phyloP scores from a whole-genome alignment of 1,140 invertebrate species.

The Aphis gossypii region DNA sequence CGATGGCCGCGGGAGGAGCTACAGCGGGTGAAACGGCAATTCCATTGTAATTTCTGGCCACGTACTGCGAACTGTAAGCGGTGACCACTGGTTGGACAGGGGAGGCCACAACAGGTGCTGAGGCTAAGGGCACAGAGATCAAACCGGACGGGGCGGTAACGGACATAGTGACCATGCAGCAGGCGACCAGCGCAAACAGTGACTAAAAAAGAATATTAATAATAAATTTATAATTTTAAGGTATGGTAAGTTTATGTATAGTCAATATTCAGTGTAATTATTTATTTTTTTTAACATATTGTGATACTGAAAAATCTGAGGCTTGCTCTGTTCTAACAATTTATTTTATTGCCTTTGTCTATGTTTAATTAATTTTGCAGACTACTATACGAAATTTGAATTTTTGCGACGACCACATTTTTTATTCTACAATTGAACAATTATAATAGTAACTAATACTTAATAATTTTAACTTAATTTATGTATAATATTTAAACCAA shows the following conservation, averaged over 20 bases:
- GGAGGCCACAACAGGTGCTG: conserved; percentile 61
- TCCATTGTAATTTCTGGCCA: conserved; percentile 65
- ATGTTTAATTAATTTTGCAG: not conserved
- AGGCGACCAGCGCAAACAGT: not conserved
- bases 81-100: conserved; percentile 64
- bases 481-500: not conserved
- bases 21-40: conserved; percentile 60
- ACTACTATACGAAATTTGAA: not conserved
- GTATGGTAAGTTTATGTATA: not conserved
- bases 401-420: not conserved
- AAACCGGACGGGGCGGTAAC: conserved; percentile 4
- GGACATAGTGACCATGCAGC: not conserved
- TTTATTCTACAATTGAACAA: not conserved
- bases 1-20: conserved; percentile 61
- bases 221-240: not conserved
- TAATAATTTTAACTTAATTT: not conserved
- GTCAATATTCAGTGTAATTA: not conserved
- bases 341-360: not conserved
- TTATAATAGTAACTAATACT: not conserved
- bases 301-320: too few species aligned
- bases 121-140: not conserved
- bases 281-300: not conserved
- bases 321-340: not conserved
- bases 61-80: conserved; percentile 65
- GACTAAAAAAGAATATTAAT: not conserved